Evolutionary conservation across 1,140 invertebrate species (phyloP), one percentile per base, ranked within the genome.

Genomic region (Ganaspis sp.): DNA sequence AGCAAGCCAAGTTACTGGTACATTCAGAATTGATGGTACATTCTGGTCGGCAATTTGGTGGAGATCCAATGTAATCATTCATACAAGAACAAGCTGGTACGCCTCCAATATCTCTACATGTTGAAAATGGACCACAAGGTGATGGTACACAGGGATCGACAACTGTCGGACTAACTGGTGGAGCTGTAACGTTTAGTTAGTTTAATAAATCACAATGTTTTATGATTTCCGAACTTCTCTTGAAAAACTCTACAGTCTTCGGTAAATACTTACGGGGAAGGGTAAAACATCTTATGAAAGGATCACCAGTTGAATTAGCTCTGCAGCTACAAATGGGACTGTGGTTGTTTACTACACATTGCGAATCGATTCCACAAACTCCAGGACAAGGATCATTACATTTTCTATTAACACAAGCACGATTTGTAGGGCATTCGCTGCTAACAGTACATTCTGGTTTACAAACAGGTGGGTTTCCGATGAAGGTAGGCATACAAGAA

Each of bases 21-120:
- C 95, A 95, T 89, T 97, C 95, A n/a, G 94, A 94, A 86, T 95
- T 96, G 8, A 95, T 92, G 49, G 95, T 93, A 89, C 95, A 97
- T 87, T 96, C 95, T 9, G 95, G 94, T 74, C 95, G 92, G 83
- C 96, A 96, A 79, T 92, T 92, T 15, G 95, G 95, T 34, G 95
- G 95, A 75, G 92, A 93, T 42, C 96, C 95, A 40, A 94, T 90
- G 81, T 94, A 96, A 40, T 93, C 94, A 8, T 93, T 92, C 54
- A 94, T 81, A 85, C 95, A 96, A 64, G 95, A 94, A 82, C 96
- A 97, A 21, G 95, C 93, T 6, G 95, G 94, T 87, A 95, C 89
- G 38, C 82, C 87, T 53, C 92, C 92, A 4, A 85, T 84, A 84
- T 91, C 90, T 15, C 90, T 83, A 80, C 93, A 94, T 81, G 91